Conservation (phyloP, 2,888 invertebrate species). For the Clusia tigrina region DNA sequence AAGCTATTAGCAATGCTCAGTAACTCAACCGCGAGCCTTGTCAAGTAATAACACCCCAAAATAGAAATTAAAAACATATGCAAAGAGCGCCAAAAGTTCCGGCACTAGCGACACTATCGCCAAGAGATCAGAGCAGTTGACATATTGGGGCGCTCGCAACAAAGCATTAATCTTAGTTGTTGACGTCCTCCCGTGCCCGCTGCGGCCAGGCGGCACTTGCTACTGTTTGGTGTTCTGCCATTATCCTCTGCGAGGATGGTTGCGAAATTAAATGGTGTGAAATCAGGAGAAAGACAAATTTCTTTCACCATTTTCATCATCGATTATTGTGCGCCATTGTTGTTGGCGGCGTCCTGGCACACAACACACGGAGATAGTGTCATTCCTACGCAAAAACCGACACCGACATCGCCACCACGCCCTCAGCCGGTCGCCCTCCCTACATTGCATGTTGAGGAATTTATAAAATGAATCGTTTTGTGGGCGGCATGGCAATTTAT, state of each 20-base stretch:
- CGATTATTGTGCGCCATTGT: neutral
- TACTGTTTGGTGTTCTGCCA: neutral
- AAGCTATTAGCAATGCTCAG: no score
- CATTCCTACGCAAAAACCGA: neutral
- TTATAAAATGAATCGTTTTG: conserved; percentile 6
- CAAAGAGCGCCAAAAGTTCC: neutral
- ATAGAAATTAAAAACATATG: no score
- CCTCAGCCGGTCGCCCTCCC: neutral
- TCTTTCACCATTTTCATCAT: neutral
- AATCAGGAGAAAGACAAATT: conserved; percentile 8
- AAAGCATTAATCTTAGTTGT: conserved; percentile 46
- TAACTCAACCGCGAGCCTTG: no score
- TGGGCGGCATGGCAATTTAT: neutral
- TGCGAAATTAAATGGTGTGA: conserved; percentile 5
- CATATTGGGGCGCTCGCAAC: conserved; percentile 30
- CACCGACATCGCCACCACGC: neutral
- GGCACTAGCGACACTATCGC: neutral
- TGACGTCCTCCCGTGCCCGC: neutral
- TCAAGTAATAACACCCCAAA: no score
- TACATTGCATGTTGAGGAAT: neutral
- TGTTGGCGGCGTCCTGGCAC: neutral
- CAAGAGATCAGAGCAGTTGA: conserved; percentile 21
- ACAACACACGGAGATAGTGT: neutral
- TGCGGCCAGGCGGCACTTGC: neutral
- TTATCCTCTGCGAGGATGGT: neutral